Evolutionary conservation across 1,140 invertebrate genomes (phyloP).

Genomic region (Streblospio benedicti): DNA sequence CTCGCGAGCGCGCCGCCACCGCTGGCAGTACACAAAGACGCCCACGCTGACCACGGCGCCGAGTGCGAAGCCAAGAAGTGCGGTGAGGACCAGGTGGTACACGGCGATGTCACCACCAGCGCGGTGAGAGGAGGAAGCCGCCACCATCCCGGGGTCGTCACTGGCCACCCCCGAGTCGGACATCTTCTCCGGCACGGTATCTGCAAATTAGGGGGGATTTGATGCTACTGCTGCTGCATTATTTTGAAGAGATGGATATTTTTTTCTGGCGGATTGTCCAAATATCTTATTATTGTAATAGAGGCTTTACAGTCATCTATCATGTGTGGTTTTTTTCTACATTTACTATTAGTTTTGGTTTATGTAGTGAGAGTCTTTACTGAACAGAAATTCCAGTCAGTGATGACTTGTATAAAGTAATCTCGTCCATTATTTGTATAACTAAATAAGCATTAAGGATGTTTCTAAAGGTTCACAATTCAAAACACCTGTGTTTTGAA

Average conservation of each 20-base stretch:
- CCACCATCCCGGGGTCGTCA: neutral
- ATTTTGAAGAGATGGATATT: too few species aligned
- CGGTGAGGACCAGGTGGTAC: constrained; percentile 25
- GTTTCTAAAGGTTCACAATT: neutral
- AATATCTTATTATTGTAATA: too few species aligned
- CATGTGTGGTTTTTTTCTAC: too few species aligned
- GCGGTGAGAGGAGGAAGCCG: neutral
- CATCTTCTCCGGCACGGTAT: neutral
- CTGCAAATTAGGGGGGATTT: neutral
- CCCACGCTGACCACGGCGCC: constrained; percentile 25
- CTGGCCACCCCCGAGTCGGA: neutral
- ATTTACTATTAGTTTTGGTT: too few species aligned
- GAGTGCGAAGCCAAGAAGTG: constrained; percentile 23
- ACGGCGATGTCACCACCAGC: neutral
- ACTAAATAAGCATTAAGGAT: too few species aligned
- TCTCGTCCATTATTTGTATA: too few species aligned
- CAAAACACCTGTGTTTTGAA: neutral
- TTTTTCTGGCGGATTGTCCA: too few species aligned
- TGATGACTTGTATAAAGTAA: too few species aligned
- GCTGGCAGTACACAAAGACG: constrained; percentile 24
- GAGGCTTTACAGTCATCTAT: too few species aligned
- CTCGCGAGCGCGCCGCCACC: constrained; percentile 6
- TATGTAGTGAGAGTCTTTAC: too few species aligned
- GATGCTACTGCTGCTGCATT: neutral
- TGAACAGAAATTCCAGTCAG: too few species aligned